Conservation (phyloP, 2,888 invertebrate genomes). For the Caradrina kadenii region DNA sequence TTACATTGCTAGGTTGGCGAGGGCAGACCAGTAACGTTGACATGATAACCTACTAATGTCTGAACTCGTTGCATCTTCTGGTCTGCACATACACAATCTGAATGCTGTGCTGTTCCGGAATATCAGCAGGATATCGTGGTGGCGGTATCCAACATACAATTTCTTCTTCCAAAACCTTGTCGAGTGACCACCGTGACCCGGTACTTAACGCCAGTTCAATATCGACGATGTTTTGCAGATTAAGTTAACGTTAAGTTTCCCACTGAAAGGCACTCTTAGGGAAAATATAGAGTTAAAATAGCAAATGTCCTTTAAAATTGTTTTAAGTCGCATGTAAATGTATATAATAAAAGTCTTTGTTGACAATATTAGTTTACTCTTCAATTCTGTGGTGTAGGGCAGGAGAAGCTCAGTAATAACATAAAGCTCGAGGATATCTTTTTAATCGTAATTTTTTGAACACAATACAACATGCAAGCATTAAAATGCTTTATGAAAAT, state of each 20-base stretch:
- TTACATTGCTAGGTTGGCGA: not conserved
- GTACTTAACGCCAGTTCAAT: not conserved
- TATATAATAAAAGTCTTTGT: slow-evolving; percentile 51
- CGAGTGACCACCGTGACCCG: not conserved
- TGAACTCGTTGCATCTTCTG: not conserved
- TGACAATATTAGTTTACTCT: slow-evolving; percentile 45
- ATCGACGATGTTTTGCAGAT: slow-evolving; percentile 4
- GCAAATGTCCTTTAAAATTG: slow-evolving; percentile 44
- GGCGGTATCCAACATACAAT: not conserved
- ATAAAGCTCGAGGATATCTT: slow-evolving; percentile 80
- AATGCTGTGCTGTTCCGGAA: slow-evolving; percentile 6
- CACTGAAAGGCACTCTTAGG: slow-evolving; percentile 11
- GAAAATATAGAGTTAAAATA: slow-evolving; percentile 17
- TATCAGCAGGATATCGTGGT: not conserved
- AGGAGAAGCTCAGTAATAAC: slow-evolving; percentile 59
- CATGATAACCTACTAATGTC: not conserved
- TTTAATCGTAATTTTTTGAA: slow-evolving; percentile 90
- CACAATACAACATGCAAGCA: slow-evolving; percentile 91
- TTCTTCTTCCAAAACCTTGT: not conserved
- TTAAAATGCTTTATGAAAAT: slow-evolving; percentile 89
- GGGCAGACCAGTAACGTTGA: not conserved
- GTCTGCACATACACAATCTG: slow-evolving; percentile 5
- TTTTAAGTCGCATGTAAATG: slow-evolving; percentile 38
- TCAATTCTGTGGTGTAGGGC: not conserved
- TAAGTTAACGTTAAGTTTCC: slow-evolving; percentile 8